These are phyloP conservation scores for Alaudala cheleensis DNA, from an alignment of 2,113 vertebrate species.

Conservation along the genomic window DNA sequence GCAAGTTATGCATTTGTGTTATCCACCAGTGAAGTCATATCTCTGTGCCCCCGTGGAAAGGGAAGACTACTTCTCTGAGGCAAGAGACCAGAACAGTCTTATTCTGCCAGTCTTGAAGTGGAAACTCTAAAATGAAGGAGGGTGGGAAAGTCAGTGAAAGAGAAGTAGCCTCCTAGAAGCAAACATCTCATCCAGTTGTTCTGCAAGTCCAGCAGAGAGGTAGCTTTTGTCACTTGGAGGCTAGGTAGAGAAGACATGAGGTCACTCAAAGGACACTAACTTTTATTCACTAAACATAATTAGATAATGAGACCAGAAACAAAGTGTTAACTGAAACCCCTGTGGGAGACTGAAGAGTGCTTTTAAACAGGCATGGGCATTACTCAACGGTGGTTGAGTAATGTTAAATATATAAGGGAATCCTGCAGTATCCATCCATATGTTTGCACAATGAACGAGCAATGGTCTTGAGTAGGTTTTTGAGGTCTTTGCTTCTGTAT, in stretches of 20 bases:
- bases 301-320: background rate
- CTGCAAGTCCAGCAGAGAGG: background rate
- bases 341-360: background rate
- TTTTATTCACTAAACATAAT: background rate
- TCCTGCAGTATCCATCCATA: background rate
- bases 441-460: background rate
- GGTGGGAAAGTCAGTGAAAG: background rate
- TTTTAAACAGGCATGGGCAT: background rate
- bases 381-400: rapidly evolving
- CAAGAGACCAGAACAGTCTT: background rate
- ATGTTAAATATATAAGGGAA: background rate
- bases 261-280: background rate
- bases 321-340: background rate
- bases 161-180: background rate
- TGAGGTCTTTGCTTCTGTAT: background rate
- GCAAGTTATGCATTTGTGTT: background rate
- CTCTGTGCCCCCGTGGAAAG: background rate
- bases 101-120: background rate
- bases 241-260: background rate
- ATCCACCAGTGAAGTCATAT: background rate
- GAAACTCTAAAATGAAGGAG: background rate
- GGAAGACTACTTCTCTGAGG: background rate
- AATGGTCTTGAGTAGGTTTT: background rate
- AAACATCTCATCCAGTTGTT: background rate
- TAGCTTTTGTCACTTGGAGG: background rate